Conservation (phyloP, 2,113 vertebrate species). For the Sterna hirundo region DNA sequence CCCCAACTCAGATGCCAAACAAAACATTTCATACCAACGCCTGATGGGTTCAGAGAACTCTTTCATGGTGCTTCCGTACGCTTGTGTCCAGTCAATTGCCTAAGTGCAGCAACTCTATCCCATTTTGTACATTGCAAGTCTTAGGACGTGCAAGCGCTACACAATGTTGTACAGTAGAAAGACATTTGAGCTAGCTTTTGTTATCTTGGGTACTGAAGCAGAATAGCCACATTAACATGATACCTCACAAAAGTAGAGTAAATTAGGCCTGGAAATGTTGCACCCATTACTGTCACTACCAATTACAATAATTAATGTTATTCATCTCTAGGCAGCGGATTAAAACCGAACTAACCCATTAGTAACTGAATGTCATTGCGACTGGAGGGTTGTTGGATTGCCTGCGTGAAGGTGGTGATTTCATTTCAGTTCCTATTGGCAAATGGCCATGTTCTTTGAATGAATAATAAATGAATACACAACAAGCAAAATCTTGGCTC, state of each 20-base stretch:
- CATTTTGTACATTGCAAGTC: background rate
- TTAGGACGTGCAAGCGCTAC: background rate
- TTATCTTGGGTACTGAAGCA: constrained; percentile 44
- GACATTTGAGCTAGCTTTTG: constrained; percentile 20
- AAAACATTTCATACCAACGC: background rate
- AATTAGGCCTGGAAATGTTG: constrained; percentile 67
- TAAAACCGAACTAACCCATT: constrained; percentile 59
- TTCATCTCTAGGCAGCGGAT: constrained; percentile 62
- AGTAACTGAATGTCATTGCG: constrained; percentile 56
- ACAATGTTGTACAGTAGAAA: background rate
- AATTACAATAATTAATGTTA: constrained; percentile 69
- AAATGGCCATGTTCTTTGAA: constrained; percentile 53
- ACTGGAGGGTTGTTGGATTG: constrained; percentile 47
- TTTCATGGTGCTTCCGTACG: background rate
- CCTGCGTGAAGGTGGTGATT: constrained; percentile 49
- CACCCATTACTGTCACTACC: constrained; percentile 62
- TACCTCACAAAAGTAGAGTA: constrained; percentile 60
- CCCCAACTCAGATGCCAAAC: background rate
- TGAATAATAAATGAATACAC: constrained; percentile 62
- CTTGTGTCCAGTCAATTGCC: background rate
- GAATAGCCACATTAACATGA: constrained; percentile 49
- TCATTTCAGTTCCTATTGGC: constrained; percentile 54
- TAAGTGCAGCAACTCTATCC: background rate
- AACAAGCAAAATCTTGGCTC: constrained; percentile 49
- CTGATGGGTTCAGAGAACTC: background rate